Evolutionary conservation across 2,113 vertebrate species (phyloP).

Genomic region (Polyodon spathula): DNA sequence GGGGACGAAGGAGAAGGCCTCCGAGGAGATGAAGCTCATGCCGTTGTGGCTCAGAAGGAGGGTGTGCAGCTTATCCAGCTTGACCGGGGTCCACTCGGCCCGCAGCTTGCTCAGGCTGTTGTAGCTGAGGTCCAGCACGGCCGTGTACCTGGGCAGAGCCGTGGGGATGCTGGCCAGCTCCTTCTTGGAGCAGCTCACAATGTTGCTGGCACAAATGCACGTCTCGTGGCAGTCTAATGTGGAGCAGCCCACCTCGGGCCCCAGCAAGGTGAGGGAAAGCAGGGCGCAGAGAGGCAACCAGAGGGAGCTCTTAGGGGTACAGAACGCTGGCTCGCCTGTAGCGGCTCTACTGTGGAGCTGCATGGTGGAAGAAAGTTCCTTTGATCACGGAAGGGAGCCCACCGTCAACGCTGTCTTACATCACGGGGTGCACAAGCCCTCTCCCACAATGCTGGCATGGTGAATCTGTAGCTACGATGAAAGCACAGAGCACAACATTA

Average conservation of each 20-base stretch:
- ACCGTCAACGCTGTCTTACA: slow-evolving; percentile 32
- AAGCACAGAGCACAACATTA: slow-evolving; percentile 16
- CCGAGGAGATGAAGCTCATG: slow-evolving; percentile 76
- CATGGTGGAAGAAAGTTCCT: slow-evolving; percentile 34
- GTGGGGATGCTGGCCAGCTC: slow-evolving; percentile 60
- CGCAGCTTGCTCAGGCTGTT: slow-evolving; percentile 69
- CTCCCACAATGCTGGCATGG: slow-evolving; percentile 30
- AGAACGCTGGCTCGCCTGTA: slow-evolving; percentile 32
- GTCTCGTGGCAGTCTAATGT: slow-evolving; percentile 64
- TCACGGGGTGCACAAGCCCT: slow-evolving; percentile 24
- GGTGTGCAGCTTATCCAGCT: slow-evolving; percentile 70
- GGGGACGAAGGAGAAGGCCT: slow-evolving; percentile 75
- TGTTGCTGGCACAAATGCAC: slow-evolving; percentile 91
- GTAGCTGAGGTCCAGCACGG: slow-evolving; percentile 84
- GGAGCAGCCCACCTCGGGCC: slow-evolving; percentile 29
- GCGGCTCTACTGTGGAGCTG: slow-evolving; percentile 27
- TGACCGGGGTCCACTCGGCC: slow-evolving; percentile 69
- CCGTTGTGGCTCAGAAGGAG: slow-evolving; percentile 83
- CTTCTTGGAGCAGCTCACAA: slow-evolving; percentile 89
- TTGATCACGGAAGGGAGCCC: slow-evolving; percentile 25
- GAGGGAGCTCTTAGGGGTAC: slow-evolving; percentile 23
- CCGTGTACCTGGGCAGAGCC: slow-evolving; percentile 65
- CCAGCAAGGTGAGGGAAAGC: slow-evolving; percentile 37
- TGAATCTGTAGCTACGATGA: slow-evolving; percentile 29
- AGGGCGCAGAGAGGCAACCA: slow-evolving; percentile 20